A percentile compares a stretch with the other conserved stretches of the same genome.
These are phyloP conservation scores for Selenia dentaria DNA, from an alignment of 2,888 invertebrate species.

Conservation along the genomic window DNA sequence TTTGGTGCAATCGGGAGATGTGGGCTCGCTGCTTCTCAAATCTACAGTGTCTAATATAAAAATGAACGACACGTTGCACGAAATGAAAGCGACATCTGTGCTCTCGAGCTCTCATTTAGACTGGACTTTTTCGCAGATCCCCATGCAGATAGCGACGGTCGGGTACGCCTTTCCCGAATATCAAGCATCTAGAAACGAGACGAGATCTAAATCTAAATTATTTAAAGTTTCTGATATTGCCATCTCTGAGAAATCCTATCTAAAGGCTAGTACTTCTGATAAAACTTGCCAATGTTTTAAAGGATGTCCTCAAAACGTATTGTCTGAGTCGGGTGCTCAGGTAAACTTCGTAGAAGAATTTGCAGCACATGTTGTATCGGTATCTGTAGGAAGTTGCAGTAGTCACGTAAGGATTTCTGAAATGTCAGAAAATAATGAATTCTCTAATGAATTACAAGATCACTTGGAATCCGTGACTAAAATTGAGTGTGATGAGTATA, in stretches of 20 bases:
- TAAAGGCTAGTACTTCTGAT: conserved; percentile 23
- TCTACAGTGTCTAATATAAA: conserved; percentile 45
- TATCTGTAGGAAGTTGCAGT: background rate
- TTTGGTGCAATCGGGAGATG: conserved; percentile 63
- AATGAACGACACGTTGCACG: conserved; percentile 38
- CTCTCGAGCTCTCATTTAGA: conserved; percentile 50
- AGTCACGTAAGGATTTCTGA: background rate
- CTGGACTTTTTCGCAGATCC: conserved; percentile 52
- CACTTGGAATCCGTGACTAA: background rate
- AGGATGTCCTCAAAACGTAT: conserved; percentile 16
- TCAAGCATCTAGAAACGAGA: conserved; percentile 20
- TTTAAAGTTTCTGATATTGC: conserved; percentile 16
- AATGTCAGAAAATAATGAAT: background rate
- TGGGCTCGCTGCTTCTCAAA: conserved; percentile 53
- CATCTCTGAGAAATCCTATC: background rate
- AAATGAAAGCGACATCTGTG: conserved; percentile 42
- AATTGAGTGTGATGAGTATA: background rate
- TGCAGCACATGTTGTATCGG: background rate
- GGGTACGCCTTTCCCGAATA: conserved; percentile 58
- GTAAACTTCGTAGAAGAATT: conserved; percentile 8
- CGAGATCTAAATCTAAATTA: conserved; percentile 26
- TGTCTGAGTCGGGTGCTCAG: conserved; percentile 12
- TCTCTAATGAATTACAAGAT: background rate
- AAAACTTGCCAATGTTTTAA: conserved; percentile 39
- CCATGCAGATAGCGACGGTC: conserved; percentile 64